Percentiles rank a stretch among this genome's conserved stretches.
Evolutionary conservation across 1,140 invertebrate genomes (phyloP).

Genomic region (Aphis craccivora): DNA sequence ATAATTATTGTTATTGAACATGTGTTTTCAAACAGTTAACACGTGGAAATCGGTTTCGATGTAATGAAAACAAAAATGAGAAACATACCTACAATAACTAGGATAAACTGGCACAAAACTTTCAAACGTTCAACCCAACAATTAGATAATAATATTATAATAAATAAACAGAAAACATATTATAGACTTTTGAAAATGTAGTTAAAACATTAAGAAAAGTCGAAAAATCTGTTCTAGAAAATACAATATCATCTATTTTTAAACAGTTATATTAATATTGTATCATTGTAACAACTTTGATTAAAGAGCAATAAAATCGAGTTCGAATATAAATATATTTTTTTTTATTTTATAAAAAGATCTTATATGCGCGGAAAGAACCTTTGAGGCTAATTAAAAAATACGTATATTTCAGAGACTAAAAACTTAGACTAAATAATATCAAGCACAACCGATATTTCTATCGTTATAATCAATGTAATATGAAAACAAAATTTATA

Average conservation of each 20-base stretch:
- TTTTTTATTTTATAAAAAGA: not conserved
- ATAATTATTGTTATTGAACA: constrained; percentile 18
- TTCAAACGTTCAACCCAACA: not conserved
- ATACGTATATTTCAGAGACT: not conserved
- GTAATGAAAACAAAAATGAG: not conserved
- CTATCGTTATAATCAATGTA: not conserved
- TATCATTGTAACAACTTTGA: not conserved
- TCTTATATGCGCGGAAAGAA: not conserved
- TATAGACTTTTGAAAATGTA: not conserved
- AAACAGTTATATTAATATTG: not conserved
- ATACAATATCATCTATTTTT: not conserved
- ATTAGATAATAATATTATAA: not conserved
- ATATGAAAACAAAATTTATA: not conserved
- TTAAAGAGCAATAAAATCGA: not conserved
- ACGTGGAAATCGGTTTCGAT: not conserved
- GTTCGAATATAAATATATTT: not conserved
- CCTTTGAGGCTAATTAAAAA: not conserved
- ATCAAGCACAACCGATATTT: not conserved
- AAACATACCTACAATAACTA: not conserved
- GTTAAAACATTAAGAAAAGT: not conserved
- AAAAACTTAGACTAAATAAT: not conserved
- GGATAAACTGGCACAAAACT: not conserved
- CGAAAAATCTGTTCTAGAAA: not conserved
- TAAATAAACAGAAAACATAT: not conserved
- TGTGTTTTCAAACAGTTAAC: not conserved